These are phyloP conservation scores for Rissa tridactyla DNA, from an alignment of 2,113 vertebrate species.

Conservation along the genomic window DNA sequence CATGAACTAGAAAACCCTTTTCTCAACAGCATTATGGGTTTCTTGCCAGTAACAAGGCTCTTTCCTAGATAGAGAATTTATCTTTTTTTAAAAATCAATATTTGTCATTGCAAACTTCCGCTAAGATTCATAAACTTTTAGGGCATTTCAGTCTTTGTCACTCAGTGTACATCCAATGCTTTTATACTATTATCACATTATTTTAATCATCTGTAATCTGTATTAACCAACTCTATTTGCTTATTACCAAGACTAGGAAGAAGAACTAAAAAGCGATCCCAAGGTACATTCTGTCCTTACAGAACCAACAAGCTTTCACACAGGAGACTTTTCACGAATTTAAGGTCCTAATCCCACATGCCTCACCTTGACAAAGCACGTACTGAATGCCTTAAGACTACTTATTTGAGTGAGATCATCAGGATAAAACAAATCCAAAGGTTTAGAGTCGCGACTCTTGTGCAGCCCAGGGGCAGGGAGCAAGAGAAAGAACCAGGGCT, in stretches of 20 bases:
- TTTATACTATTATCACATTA: too few species aligned
- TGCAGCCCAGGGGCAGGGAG: background rate
- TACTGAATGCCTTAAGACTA: background rate
- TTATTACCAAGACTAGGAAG: background rate
- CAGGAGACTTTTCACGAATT: background rate
- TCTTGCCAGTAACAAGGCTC: background rate
- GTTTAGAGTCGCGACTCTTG: accelerated
- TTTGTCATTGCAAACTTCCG: background rate
- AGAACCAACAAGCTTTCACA: background rate
- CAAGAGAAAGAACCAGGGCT: background rate
- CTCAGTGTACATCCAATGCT: background rate
- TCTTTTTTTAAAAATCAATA: background rate
- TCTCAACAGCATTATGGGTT: background rate
- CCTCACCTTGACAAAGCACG: background rate
- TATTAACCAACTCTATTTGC: background rate
- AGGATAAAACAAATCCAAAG: background rate
- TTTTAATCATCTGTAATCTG: background rate
- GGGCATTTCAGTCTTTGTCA: background rate
- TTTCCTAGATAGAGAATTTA: background rate
- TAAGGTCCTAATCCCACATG: background rate
- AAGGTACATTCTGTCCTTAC: background rate
- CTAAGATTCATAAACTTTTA: background rate
- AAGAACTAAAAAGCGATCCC: background rate
- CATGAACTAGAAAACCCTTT: background rate
- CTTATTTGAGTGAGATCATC: background rate